These are phyloP conservation scores for Apeira syringaria DNA, from an alignment of 2,888 invertebrate species.

Conservation along the genomic window DNA sequence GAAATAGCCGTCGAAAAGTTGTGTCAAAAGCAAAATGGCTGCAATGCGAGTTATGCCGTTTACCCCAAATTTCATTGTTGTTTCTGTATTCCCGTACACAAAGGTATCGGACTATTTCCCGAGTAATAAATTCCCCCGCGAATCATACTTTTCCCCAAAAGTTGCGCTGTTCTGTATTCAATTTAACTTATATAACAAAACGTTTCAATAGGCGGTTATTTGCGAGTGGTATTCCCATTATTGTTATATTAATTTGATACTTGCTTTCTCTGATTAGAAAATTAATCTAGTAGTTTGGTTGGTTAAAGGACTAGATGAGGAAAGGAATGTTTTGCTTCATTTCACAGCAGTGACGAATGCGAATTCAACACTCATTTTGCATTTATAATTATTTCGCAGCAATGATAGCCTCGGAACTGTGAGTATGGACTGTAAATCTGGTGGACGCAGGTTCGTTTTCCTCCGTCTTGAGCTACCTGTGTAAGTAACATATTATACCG, in stretches of 20 bases:
- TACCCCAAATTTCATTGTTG: constrained; percentile 26
- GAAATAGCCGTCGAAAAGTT: constrained; percentile 12
- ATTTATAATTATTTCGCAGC: too few species aligned
- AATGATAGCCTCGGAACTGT: too few species aligned
- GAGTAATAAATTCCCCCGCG: constrained; percentile 32
- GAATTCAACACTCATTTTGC: too few species aligned
- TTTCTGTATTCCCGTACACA: constrained; percentile 25
- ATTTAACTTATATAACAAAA: constrained; percentile 43
- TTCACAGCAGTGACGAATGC: too few species aligned
- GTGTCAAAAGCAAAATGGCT: constrained; percentile 16
- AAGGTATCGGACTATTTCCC: constrained; percentile 25
- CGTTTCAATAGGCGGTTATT: constrained; percentile 14
- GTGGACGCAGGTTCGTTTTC: too few species aligned
- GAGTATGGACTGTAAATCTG: too few species aligned
- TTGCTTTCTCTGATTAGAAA: too few species aligned
- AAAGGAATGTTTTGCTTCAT: too few species aligned
- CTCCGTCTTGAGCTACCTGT: too few species aligned
- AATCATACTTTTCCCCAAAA: constrained; percentile 35
- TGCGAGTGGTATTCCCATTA: constrained; percentile 6
- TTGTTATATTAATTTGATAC: background rate
- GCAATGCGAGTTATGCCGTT: constrained; percentile 18
- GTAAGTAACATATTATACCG: too few species aligned
- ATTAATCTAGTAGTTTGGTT: too few species aligned
- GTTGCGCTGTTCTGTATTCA: constrained; percentile 43
- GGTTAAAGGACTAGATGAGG: too few species aligned